phyloP scores from a whole-genome alignment of 2,888 invertebrate genomes.

The Megamerina dolium region DNA sequence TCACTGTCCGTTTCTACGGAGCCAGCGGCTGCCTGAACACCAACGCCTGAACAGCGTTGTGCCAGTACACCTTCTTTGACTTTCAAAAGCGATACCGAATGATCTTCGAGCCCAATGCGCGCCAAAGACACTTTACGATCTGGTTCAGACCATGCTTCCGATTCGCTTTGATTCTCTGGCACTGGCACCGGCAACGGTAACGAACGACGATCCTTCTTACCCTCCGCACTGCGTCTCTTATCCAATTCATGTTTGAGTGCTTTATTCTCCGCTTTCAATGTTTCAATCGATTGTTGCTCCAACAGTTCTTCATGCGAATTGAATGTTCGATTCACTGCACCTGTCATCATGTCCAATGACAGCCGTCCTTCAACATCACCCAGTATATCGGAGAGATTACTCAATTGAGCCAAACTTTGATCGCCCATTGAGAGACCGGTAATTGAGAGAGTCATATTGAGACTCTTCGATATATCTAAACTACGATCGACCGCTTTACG shows the following conservation, averaged over 20 bases:
- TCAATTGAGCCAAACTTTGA: constrained; percentile 51
- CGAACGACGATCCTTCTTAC: constrained; percentile 43
- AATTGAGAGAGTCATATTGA: constrained; percentile 46
- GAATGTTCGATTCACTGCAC: constrained; percentile 29
- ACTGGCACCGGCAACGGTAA: constrained; percentile 29
- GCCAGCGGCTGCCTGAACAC: constrained; percentile 14
- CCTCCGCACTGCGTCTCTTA: constrained; percentile 29
- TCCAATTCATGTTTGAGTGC: constrained; percentile 36
- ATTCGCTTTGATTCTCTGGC: constrained; percentile 55
- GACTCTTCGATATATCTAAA: constrained; percentile 52
- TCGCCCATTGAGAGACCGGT: constrained; percentile 49
- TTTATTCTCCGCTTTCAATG: constrained; percentile 37
- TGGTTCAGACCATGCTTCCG: constrained; percentile 83
- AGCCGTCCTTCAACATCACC: constrained; percentile 23
- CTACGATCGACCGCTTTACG: constrained; percentile 54
- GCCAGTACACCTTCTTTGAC: too few species aligned
- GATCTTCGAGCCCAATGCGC: constrained; percentile 64
- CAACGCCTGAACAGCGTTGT: constrained; percentile 22
- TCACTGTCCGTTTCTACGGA: constrained; percentile 44
- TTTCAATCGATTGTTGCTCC: constrained; percentile 26
- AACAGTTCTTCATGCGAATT: constrained; percentile 38
- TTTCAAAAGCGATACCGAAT: constrained; percentile 25
- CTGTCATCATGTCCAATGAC: constrained; percentile 10
- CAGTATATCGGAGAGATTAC: constrained; percentile 51
- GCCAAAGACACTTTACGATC: constrained; percentile 75